phyloP scores from a whole-genome alignment of 2,113 vertebrate genomes.

The Noturus placidus region DNA sequence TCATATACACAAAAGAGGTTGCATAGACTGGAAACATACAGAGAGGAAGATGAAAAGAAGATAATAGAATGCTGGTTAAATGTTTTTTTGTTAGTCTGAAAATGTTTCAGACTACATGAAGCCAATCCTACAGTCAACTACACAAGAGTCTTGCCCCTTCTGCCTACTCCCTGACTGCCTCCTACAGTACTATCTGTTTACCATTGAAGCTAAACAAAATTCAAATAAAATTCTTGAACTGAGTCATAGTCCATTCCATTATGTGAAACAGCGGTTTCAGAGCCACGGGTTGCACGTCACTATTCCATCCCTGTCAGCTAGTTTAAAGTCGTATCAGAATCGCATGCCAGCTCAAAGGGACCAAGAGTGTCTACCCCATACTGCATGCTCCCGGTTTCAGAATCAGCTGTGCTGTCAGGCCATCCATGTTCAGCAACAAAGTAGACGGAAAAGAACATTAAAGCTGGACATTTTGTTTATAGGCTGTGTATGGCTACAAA shows the following conservation, averaged over 20 bases:
- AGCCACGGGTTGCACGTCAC: not conserved
- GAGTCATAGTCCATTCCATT: not conserved
- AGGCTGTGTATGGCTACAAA: not conserved
- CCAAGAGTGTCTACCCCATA: not conserved
- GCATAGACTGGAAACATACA: not conserved
- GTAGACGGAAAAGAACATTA: no score
- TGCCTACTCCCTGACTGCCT: not conserved
- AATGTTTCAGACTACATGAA: not conserved
- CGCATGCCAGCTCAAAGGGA: not conserved
- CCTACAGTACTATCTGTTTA: not conserved
- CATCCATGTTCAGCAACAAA: not conserved
- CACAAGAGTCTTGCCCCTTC: not conserved
- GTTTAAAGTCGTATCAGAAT: not conserved
- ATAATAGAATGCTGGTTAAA: not conserved
- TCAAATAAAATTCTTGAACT: not conserved
- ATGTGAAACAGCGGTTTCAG: not conserved
- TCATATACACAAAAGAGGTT: not conserved
- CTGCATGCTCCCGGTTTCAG: not conserved
- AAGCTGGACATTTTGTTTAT: not conserved
- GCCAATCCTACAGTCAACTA: not conserved
- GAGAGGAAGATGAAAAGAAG: not conserved
- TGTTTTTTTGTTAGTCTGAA: not conserved
- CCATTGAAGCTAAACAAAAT: conserved; percentile 4
- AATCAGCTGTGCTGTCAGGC: not conserved
- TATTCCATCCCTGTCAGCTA: not conserved